phyloP scores from a whole-genome alignment of 2,113 vertebrate genomes.

The Notothenia rossii region DNA sequence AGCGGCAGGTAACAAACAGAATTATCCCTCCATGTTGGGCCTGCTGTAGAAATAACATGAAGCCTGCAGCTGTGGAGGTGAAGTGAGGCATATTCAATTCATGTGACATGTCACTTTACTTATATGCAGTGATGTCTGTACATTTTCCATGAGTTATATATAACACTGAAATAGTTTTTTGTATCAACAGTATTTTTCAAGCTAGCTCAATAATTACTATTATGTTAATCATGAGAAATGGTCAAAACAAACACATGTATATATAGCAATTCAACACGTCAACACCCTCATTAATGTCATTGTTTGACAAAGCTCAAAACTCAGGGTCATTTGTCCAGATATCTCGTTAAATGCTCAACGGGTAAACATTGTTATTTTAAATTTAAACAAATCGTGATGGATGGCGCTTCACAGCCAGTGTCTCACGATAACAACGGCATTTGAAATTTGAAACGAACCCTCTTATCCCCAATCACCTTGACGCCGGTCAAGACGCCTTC shows the following conservation, averaged over 20 bases:
- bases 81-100: conserved; percentile 19
- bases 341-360: conserved; percentile 27
- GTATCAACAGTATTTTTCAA: neutral
- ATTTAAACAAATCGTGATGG: conserved; percentile 25
- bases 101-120: conserved; percentile 6
- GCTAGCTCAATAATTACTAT: neutral
- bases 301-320: conserved; percentile 35
- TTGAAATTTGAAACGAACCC: conserved; percentile 42
- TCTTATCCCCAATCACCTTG: conserved; percentile 54
- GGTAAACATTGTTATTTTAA: conserved; percentile 33
- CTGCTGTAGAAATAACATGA: neutral
- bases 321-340: conserved; percentile 7
- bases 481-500: conserved; percentile 35
- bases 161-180: neutral
- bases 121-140: too few relatives aligned
- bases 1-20: conserved; percentile 62
- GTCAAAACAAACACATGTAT: conserved; percentile 16
- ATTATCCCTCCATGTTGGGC: conserved; percentile 44
- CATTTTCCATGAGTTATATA: neutral
- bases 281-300: conserved; percentile 33
- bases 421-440: conserved; percentile 32
- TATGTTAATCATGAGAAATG: neutral
- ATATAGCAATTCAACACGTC: neutral
- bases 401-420: conserved; percentile 7
- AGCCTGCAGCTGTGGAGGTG: conserved; percentile 35